Evolutionary conservation across 2,797 vertebrate genomes (phyloP), one percentile per base, ranked within the genome.

Genomic region (Thripadectes ignobilis): DNA sequence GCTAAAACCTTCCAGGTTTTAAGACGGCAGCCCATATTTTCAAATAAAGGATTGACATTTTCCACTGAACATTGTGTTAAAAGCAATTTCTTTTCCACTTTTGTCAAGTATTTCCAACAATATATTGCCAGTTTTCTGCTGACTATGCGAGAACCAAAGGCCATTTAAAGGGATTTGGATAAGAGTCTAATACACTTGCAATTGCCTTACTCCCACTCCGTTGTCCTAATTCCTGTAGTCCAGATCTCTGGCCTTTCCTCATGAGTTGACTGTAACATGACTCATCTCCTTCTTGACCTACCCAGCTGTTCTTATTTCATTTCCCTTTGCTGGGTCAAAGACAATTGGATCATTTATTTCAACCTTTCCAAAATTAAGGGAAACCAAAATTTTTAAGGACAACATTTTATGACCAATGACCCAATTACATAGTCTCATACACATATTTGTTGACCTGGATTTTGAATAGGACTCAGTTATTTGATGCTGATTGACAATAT

Each of bases 241-340:
- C 86, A 93, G 86, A 97, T 90, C 95, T 92, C 78, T 92, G 95
- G 57, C 66, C 85, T 75, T 93, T 96, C 85, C 92, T 89, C 71
- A 88, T 67, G 85, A 88, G 82, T 85, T 93, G 87, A 71, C 59
- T 90, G 59, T 63, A 93, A 83, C 57, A 92, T 91, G 96, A 96
- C 89, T 96, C 89, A 92, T 88, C 94, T 87, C 71, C 61, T 88
- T 89, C 74, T 96, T 95, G 90, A 94, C 93, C 86, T 94, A 43
- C 73, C 80, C 95, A 96, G 92, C 87, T 97, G 94, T 91, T 97
- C 85, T 91, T 91, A 90, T 94, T 96, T 94, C 57, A 84, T 95
- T 97, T 95, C 82, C 78, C 48, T 87, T 85, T 9, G 5, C 61
- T 80, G 58, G 89, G 68, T 96, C 96, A 96, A 75, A 96, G 75